Evolutionary conservation across 1,140 invertebrate species (phyloP).

Genomic region (fruit fly (Drosophila melanogaster)): Release_6_plus_ISO1_MT NT_033779.5:11407001-11407500

Average conservation of each 20-base stretch:
- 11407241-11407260: slow-evolving; percentile 15
- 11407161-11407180: slow-evolving; percentile 67
- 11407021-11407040: slow-evolving; percentile 63
- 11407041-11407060: neutral
- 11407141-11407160: slow-evolving; percentile 81
- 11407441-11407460: slow-evolving; percentile 49
- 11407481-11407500: slow-evolving; percentile 84
- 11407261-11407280: slow-evolving; percentile 81
- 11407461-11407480: slow-evolving; percentile 82
- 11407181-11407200: slow-evolving; percentile 72
- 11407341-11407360: slow-evolving; percentile 1
- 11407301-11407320: slow-evolving; percentile 66
- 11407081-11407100: neutral
- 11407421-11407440: slow-evolving; percentile 41
- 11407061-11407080: slow-evolving; percentile 8
- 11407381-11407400: slow-evolving; percentile 73
- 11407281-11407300: slow-evolving; percentile 69
- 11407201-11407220: slow-evolving; percentile 59
- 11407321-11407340: slow-evolving; percentile 17
- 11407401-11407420: slow-evolving; percentile 1
- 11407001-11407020: slow-evolving; percentile 81
- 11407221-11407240: neutral
- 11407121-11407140: slow-evolving; percentile 57
- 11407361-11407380: slow-evolving; percentile 44
- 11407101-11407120: slow-evolving; percentile 61